These are phyloP conservation scores for Saguinus imperator DNA, from an alignment of 2,113 vertebrate genomes.

Conservation along the genomic window DNA sequence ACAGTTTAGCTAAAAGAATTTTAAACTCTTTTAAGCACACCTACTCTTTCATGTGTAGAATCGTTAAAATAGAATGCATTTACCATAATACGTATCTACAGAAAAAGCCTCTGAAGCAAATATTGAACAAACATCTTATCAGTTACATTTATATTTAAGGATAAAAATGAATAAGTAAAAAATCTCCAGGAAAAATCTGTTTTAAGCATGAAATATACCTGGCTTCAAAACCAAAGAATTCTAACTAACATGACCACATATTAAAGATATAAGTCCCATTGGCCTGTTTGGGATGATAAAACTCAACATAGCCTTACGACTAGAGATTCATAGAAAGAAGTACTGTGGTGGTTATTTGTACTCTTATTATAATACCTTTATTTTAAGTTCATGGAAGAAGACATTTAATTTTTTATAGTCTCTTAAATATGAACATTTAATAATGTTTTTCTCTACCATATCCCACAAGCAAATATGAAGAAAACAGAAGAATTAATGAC, in stretches of 20 bases:
- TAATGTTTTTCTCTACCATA: slow-evolving; percentile 25
- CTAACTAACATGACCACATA: not conserved
- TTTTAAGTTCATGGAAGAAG: not conserved
- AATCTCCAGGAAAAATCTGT: not conserved
- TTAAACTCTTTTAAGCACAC: not conserved
- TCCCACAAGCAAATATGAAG: not conserved
- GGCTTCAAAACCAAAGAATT: not conserved
- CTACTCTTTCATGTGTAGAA: not conserved
- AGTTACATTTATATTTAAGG: not conserved
- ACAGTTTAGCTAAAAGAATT: not conserved
- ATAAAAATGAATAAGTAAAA: not conserved
- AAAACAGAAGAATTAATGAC: not conserved
- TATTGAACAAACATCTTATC: not conserved
- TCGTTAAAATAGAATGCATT: not conserved
- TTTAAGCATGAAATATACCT: slow-evolving; percentile 17
- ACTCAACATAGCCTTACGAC: not conserved
- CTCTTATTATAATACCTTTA: not conserved
- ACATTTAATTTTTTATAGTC: not conserved
- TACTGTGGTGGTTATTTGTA: not conserved
- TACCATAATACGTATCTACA: not conserved
- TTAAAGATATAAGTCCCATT: not conserved
- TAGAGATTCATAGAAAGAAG: not conserved
- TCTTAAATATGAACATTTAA: not conserved
- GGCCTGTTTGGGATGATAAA: not conserved
- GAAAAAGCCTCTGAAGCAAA: not conserved